Evolutionary conservation across 1,140 invertebrate genomes (phyloP), one percentile per base, ranked within the genome.

Genomic region (Caligus rogercresseyi): DNA sequence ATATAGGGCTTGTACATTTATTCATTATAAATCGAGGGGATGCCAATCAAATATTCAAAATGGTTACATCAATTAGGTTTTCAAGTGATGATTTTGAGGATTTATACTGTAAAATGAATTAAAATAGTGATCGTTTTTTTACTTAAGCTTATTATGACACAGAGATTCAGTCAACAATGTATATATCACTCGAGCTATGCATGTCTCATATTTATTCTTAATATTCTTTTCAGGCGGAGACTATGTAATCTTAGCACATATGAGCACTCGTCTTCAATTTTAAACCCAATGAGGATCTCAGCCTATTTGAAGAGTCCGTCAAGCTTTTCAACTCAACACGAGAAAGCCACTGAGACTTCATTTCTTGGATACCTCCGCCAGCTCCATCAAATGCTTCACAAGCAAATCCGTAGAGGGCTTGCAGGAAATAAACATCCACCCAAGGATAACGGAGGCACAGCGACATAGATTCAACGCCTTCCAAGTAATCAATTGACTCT

Each of bases 331-430:
- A 43, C n/a, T n/a, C 7, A 43, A 43, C 31, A 43, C 31, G 31
- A 7, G 31, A 43, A 43, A n/a, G 7, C n/a, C 31, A 43, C n/a
- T 43, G n/a, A 43, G 7, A 43, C 31, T 11, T 43, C n/a, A 43
- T 43, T 43, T 43, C 31, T 43, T n/a, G 7, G 31, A 43, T 11
- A 11, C 7, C 7, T 43, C 31, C 7, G 31, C 31, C 7, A 43
- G 31, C 31, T 43, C 31, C n/a, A 11, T 43, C 15, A 60, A 43
- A 60, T 60, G 23, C 16, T 60, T 60, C 16, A 31, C 16, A 1
- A 60, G n/a, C 23, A 60, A 43, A 60, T 60, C 57, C 21, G 57
- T 60, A 2, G 14, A n/a, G 15, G 57, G 57, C 26, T 25, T 25
- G 16, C 26, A 14, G 57, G 57, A 53, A 2, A 60, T 25, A 14